phyloP scores from a whole-genome alignment of 2,888 invertebrate genomes.

The Eupithecia pulchellata region DNA sequence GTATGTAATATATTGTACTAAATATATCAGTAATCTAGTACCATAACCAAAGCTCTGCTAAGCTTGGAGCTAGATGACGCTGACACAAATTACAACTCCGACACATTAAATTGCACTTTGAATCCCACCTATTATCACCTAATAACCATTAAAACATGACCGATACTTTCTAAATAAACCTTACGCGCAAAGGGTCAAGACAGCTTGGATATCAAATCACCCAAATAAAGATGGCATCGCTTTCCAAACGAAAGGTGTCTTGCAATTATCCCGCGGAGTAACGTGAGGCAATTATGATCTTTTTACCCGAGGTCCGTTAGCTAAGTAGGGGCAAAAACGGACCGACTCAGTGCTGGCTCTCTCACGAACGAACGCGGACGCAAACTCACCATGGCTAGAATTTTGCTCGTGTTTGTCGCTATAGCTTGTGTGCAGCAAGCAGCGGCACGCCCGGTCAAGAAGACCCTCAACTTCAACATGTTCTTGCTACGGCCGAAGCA shows the following conservation, averaged over 20 bases:
- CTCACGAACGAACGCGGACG: slow-evolving; percentile 68
- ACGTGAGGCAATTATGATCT: slow-evolving; percentile 80
- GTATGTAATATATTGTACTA: too few relatives aligned
- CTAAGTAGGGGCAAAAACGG: slow-evolving; percentile 75
- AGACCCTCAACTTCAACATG: slow-evolving; percentile 80
- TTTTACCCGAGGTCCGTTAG: slow-evolving; percentile 83
- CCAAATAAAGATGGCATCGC: slow-evolving; percentile 76
- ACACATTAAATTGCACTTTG: slow-evolving; percentile 38
- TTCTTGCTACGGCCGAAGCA: slow-evolving; percentile 72
- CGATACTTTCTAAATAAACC: slow-evolving; percentile 38
- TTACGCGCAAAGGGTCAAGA: slow-evolving; percentile 49
- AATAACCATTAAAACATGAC: slow-evolving; percentile 52
- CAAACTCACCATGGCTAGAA: slow-evolving; percentile 51
- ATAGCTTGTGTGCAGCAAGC: slow-evolving; percentile 62
- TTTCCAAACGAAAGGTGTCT: slow-evolving; percentile 84
- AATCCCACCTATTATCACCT: slow-evolving; percentile 47
- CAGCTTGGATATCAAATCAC: slow-evolving; percentile 67
- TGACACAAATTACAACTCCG: slow-evolving; percentile 39
- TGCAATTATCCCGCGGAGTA: slow-evolving; percentile 73
- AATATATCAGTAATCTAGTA: too few relatives aligned
- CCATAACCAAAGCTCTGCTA: too few relatives aligned
- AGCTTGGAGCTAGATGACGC: too few relatives aligned
- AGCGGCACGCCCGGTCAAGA: slow-evolving; percentile 67
- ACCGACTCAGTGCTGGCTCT: slow-evolving; percentile 69
- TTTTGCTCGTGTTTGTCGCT: slow-evolving; percentile 60